Evolutionary conservation across 2,888 invertebrate species (phyloP).

Genomic region (Parasteatoda lunata): DNA sequence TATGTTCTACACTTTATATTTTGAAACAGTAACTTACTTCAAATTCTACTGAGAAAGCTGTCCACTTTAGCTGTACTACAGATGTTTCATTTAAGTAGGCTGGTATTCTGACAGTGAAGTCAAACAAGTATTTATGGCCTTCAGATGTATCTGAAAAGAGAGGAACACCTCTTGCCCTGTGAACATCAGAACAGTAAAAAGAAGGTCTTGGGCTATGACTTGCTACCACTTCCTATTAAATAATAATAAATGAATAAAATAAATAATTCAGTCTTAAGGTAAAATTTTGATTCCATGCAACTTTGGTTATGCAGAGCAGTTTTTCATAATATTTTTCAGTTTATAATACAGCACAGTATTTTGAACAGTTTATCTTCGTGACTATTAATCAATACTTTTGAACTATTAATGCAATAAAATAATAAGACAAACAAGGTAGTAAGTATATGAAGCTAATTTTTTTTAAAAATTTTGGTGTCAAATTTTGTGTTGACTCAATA

Average conservation of each 20-base stretch:
- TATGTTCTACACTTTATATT: too few relatives aligned
- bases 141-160: slow-evolving; percentile 69
- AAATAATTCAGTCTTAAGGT: neutral
- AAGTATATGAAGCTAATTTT: too few relatives aligned
- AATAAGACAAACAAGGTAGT: too few relatives aligned
- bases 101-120: slow-evolving; percentile 69
- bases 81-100: slow-evolving; percentile 60
- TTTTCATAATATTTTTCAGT: too few relatives aligned
- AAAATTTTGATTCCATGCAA: slow-evolving; percentile 12
- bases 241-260: neutral
- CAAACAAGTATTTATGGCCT: slow-evolving; percentile 70
- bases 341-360: too few relatives aligned
- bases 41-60: slow-evolving; percentile 62
- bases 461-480: too few relatives aligned
- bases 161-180: slow-evolving; percentile 62
- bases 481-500: too few relatives aligned
- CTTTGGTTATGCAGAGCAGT: too few relatives aligned
- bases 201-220: slow-evolving; percentile 64
- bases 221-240: slow-evolving; percentile 68
- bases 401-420: too few relatives aligned
- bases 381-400: too few relatives aligned
- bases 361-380: too few relatives aligned
- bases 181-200: slow-evolving; percentile 67
- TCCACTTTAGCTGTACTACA: slow-evolving; percentile 65
- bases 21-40: slow-evolving; percentile 32